phyloP scores from a whole-genome alignment of 2,113 vertebrate genomes.

The Cranoglanis bouderius region DNA sequence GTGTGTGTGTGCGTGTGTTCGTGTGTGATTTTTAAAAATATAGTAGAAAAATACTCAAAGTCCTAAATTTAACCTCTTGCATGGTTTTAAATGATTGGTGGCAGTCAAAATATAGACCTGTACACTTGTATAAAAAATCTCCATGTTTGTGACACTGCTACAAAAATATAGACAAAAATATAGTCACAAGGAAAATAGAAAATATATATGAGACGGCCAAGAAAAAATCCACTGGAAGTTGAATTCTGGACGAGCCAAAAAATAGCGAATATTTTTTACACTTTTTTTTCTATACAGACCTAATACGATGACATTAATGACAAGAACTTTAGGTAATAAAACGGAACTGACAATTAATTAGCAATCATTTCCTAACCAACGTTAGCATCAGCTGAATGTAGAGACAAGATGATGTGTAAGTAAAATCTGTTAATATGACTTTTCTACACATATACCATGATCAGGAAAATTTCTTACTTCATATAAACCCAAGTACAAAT shows the following conservation, averaged over 20 bases:
- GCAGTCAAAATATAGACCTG: too few species aligned
- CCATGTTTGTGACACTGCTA: background rate
- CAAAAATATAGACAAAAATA: background rate
- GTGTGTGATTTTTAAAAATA: too few species aligned
- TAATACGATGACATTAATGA: background rate
- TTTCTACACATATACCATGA: too few species aligned
- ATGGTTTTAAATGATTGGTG: too few species aligned
- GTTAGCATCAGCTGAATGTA: background rate
- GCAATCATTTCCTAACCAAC: background rate
- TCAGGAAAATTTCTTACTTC: too few species aligned
- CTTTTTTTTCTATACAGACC: background rate
- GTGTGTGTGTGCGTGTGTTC: too few species aligned
- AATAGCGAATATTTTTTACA: too few species aligned
- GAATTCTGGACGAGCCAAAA: background rate
- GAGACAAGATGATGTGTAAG: background rate
- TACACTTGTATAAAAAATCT: too few species aligned
- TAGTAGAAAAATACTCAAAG: too few species aligned
- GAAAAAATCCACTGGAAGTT: background rate
- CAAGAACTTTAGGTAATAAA: background rate
- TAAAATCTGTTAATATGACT: background rate
- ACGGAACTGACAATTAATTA: background rate
- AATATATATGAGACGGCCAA: background rate
- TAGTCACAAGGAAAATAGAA: background rate
- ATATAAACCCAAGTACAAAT: too few species aligned
- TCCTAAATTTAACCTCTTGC: too few species aligned